Evolutionary conservation across 1,140 invertebrate genomes (phyloP).

Genomic region (Drosophila azteca): DNA sequence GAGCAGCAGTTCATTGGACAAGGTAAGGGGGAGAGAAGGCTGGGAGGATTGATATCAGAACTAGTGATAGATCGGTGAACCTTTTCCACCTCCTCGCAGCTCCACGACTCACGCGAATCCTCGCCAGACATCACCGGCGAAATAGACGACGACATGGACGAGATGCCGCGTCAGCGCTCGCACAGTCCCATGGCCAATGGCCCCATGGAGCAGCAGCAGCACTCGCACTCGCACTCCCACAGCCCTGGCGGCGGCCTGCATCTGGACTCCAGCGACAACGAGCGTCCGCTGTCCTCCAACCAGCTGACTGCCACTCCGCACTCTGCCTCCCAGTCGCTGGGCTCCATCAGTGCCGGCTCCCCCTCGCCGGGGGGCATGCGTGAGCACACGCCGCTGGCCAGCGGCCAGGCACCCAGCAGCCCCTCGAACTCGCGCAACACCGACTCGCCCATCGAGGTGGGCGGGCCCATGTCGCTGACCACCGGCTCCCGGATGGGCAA

Average conservation of each 20-base stretch:
- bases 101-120: constrained; percentile 81
- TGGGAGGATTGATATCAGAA: not conserved
- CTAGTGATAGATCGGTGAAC: no score
- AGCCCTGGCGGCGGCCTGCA: constrained; percentile 67
- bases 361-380: constrained; percentile 77
- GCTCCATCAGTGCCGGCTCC: constrained; percentile 82
- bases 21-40: constrained; percentile 46
- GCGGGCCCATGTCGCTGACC: constrained; percentile 82
- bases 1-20: constrained; percentile 85
- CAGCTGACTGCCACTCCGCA: constrained; percentile 75
- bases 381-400: constrained; percentile 64
- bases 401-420: constrained; percentile 55
- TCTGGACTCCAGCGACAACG: constrained; percentile 76
- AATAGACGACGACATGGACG: constrained; percentile 81
- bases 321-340: constrained; percentile 80
- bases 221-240: constrained; percentile 51
- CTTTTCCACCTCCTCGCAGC: constrained; percentile 22
- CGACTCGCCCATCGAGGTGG: constrained; percentile 84
- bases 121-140: constrained; percentile 83
- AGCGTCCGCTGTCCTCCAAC: constrained; percentile 78
- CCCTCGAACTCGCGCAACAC: constrained; percentile 78
- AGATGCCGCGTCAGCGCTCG: constrained; percentile 69
- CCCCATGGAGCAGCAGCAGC: constrained; percentile 51
- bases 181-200: constrained; percentile 72
- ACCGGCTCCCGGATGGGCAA: constrained; percentile 52